A percentile compares a stretch with the other conserved stretches of the same genome.
Conservation (phyloP, 1,140 invertebrate genomes). For the Drosophila serrata region DNA sequence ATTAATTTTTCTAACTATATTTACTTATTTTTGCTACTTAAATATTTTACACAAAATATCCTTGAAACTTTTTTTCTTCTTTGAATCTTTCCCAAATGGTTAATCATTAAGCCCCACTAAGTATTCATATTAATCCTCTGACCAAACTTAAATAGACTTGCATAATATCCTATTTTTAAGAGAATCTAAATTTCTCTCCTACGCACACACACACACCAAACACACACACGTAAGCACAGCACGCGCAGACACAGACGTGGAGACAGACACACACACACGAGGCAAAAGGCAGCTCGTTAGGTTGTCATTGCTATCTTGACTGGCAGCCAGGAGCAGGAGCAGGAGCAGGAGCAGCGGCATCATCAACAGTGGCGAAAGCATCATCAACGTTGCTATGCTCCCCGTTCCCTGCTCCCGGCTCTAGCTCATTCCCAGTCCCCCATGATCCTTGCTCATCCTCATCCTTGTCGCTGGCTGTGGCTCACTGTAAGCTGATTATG, state of each 20-base stretch:
- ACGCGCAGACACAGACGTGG: slow-evolving; percentile 37
- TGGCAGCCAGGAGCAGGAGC: slow-evolving; percentile 53
- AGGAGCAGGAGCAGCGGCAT: slow-evolving; percentile 42
- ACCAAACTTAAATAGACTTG: neutral
- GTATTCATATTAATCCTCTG: neutral
- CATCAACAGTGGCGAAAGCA: slow-evolving; percentile 50
- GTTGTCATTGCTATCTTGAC: slow-evolving; percentile 80
- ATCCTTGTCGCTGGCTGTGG: slow-evolving; percentile 25
- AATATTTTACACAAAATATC: too few relatives aligned
- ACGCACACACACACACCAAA: slow-evolving; percentile 10
- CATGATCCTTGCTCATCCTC: slow-evolving; percentile 23
- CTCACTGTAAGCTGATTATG: slow-evolving; percentile 78
- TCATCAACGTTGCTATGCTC: slow-evolving; percentile 29
- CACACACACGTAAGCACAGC: slow-evolving; percentile 24
- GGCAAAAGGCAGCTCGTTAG: slow-evolving; percentile 68
- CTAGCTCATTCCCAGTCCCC: neutral
- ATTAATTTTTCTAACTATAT: neutral
- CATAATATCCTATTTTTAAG: slow-evolving; percentile 25
- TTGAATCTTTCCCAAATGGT: too few relatives aligned
- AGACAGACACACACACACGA: slow-evolving; percentile 36
- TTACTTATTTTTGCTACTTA: too few relatives aligned
- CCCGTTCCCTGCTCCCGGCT: too few relatives aligned
- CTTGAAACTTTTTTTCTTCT: accelerated
- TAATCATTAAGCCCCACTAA: too few relatives aligned
- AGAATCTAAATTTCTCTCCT: slow-evolving; percentile 57